Conservation (phyloP, 2,888 invertebrate species). For the Plebejus argus region DNA sequence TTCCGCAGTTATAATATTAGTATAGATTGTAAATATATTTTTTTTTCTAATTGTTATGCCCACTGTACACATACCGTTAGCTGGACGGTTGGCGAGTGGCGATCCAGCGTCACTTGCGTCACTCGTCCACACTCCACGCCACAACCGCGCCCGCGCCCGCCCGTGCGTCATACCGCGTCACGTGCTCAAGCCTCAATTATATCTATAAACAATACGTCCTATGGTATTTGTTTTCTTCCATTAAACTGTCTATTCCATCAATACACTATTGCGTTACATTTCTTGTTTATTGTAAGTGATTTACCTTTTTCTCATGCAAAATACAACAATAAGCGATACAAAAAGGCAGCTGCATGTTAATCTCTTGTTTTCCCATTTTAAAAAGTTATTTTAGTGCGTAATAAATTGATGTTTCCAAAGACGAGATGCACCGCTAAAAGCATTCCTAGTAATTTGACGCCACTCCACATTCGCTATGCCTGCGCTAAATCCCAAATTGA, state of each 20-base stretch:
- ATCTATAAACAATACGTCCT: constrained; percentile 5
- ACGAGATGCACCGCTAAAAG: constrained; percentile 6
- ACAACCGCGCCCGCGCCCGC: constrained; percentile 47
- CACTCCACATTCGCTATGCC: constrained; percentile 3
- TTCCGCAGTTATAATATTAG: neutral
- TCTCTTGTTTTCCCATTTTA: neutral
- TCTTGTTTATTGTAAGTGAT: neutral
- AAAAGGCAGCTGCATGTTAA: neutral
- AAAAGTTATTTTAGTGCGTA: neutral
- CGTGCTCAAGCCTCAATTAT: constrained; percentile 44
- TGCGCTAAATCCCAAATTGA: constrained; percentile 12
- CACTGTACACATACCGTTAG: neutral
- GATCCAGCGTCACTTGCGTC: constrained; percentile 51
- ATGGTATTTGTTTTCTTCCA: neutral
- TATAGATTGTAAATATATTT: neutral
- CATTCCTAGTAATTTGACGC: constrained; percentile 19
- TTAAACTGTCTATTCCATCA: neutral
- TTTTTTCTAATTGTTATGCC: neutral
- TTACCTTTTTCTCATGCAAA: neutral
- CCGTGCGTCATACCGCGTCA: constrained; percentile 48
- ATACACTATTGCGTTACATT: neutral
- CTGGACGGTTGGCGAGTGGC: constrained; percentile 9
- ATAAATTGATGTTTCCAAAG: constrained; percentile 35
- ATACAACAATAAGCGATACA: neutral
- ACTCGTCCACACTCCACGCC: constrained; percentile 47